Evolutionary conservation across 2,797 vertebrate species (phyloP).

Genomic region (Pangasius mekongensis): DNA sequence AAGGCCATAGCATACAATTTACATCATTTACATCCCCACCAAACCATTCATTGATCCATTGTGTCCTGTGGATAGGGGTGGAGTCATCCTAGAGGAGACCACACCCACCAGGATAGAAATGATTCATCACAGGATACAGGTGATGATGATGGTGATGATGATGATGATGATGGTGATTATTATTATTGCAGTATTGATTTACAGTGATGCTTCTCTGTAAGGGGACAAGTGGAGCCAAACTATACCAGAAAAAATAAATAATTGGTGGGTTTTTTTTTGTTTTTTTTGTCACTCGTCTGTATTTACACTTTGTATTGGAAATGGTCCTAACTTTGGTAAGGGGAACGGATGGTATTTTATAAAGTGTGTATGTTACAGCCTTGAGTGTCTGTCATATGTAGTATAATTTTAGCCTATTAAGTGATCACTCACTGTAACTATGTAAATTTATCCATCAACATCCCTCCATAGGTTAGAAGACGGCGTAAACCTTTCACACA

Average conservation of each 20-base stretch:
- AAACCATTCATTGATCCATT: neutral
- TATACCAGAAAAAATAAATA: neutral
- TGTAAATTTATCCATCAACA: neutral
- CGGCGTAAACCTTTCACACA: neutral
- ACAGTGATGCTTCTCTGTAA: neutral
- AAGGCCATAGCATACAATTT: neutral
- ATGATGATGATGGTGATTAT: neutral
- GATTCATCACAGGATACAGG: neutral
- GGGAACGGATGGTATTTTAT: neutral
- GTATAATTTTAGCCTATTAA: neutral
- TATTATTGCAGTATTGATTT: neutral
- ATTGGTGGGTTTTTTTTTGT: neutral
- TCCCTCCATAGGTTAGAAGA: neutral
- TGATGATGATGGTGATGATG: neutral
- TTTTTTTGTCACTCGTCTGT: neutral
- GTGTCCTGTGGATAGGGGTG: no score
- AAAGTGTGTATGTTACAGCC: conserved; percentile 9
- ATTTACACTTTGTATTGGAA: neutral
- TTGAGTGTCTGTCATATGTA: neutral
- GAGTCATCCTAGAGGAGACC: neutral
- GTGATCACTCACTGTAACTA: neutral
- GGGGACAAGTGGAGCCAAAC: neutral
- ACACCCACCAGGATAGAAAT: neutral
- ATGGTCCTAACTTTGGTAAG: neutral
- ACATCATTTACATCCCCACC: neutral